Conservation (phyloP, 2,888 invertebrate species). For the Dysmachus trigonus region DNA sequence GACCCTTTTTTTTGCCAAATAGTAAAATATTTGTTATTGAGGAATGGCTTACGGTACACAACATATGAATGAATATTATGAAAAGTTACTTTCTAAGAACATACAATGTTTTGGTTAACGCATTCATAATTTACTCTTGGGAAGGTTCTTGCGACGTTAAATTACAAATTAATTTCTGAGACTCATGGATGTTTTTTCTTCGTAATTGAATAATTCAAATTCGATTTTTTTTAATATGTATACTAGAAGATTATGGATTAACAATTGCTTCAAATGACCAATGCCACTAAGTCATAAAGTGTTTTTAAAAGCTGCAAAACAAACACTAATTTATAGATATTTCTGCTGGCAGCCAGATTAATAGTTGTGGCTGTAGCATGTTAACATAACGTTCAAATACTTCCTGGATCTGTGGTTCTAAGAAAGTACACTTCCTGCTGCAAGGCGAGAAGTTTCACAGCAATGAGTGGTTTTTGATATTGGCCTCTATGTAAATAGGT, state of each 20-base stretch:
- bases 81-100: no score
- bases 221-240: neutral
- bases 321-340: conserved; percentile 7
- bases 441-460: conserved; percentile 34
- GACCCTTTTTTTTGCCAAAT: neutral
- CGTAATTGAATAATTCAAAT: neutral
- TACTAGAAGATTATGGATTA: neutral
- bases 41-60: neutral
- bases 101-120: no score
- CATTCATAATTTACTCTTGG: neutral
- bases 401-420: neutral
- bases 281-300: neutral
- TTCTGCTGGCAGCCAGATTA: conserved; percentile 5
- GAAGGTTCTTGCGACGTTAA: neutral
- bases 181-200: neutral
- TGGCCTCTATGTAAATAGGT: conserved; percentile 38
- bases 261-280: neutral
- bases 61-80: no score
- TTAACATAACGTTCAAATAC: neutral
- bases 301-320: neutral
- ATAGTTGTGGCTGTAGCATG: neutral
- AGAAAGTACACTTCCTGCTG: neutral
- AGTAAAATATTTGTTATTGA: neutral
- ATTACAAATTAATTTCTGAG: neutral
- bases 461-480: neutral